phyloP scores from a whole-genome alignment of 2,888 invertebrate species.

The Drosophila barbarae region DNA sequence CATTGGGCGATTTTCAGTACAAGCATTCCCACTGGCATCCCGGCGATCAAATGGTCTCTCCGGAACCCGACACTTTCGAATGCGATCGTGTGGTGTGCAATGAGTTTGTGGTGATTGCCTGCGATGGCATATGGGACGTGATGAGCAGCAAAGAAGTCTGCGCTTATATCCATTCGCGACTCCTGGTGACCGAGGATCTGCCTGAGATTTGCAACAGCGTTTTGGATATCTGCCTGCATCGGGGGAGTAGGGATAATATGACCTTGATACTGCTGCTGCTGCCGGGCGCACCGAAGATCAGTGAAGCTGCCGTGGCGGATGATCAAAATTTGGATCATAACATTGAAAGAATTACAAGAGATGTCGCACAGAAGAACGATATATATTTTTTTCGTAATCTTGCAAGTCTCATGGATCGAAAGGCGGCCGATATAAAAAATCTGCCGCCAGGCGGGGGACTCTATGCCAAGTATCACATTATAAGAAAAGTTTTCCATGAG shows the following conservation, averaged over 20 bases:
- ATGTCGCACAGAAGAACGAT: slow-evolving; percentile 7
- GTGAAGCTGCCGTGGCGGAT: slow-evolving; percentile 1
- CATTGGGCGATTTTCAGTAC: slow-evolving; percentile 97
- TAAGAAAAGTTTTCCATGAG: slow-evolving; percentile 21
- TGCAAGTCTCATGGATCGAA: slow-evolving; percentile 2
- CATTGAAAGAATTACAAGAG: slow-evolving; percentile 11
- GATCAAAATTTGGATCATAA: slow-evolving; percentile 12
- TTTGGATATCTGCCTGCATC: slow-evolving; percentile 31
- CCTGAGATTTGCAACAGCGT: slow-evolving; percentile 23
- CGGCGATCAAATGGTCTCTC: slow-evolving; percentile 97
- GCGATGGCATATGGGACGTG: slow-evolving; percentile 99
- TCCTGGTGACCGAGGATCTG: slow-evolving; percentile 21
- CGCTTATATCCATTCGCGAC: slow-evolving; percentile 16
- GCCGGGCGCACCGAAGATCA: slow-evolving; percentile 23
- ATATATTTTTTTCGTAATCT: slow-evolving; percentile 15
- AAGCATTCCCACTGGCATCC: slow-evolving; percentile 89
- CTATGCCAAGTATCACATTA: slow-evolving; percentile 30
- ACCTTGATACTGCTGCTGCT: slow-evolving; percentile 28
- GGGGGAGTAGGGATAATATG: slow-evolving; percentile 44
- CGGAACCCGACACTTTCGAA: slow-evolving; percentile 96
- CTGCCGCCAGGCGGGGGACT: slow-evolving; percentile 37
- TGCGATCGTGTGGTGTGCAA: slow-evolving; percentile 88
- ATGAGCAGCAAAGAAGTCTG: slow-evolving; percentile 89
- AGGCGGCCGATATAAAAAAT: background rate
- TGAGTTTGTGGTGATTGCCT: slow-evolving; percentile 96